Base-by-base conservation (phyloP, 2,113 vertebrate species). In the Lutjanus erythropterus region DNA sequence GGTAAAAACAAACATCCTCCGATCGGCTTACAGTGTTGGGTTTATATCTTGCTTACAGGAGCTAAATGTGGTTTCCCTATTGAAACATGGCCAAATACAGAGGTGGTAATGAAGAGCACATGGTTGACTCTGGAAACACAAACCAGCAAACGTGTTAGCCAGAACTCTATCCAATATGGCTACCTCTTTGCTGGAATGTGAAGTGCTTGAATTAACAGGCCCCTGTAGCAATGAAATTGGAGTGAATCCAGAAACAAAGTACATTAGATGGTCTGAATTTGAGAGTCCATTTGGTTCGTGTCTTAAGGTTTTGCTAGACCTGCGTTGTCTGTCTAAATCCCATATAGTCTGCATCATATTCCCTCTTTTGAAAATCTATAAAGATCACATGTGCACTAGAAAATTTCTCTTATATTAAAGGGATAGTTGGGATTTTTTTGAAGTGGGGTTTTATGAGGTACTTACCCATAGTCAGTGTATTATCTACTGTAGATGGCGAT, bases 1-100 rank as follows among this genome's bases (percentile, higher is more conserved):
- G 7, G 35, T 67, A 16, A 61, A 60, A 60, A 53, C 35, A 49
- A 50, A 49, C 9, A 16, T 42, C 29, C 29, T 61, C 16, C 59
- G 23, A 59, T 61, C 50, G 25, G 10, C 9, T 12, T 23, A 27
- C 37, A 23, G 15, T 1, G 4, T 21, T 12, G 1, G 23, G 16
- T 71, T 55, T 25, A 9, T 21, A 19, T 52, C 42, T 27, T 33
- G 11, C 37, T 33, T 42, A 47, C 1, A 14, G 18, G 37, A 44
- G 37, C n/a, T 53, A 27, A 58, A 75, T 75, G 35, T 42, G 73
- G 6, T 27, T 37, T 11, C 37, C 77, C n/a, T 50, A 49, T 2
- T 70, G 11, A 60, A 56, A 42, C 25, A 42, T 14, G 9, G 49
- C 8, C 1, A 6, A 56, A 39, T 56, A 11, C 35, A 60, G 10